Base-by-base conservation (phyloP, 2,113 vertebrate genomes). In the Thymallus thymallus region DNA sequence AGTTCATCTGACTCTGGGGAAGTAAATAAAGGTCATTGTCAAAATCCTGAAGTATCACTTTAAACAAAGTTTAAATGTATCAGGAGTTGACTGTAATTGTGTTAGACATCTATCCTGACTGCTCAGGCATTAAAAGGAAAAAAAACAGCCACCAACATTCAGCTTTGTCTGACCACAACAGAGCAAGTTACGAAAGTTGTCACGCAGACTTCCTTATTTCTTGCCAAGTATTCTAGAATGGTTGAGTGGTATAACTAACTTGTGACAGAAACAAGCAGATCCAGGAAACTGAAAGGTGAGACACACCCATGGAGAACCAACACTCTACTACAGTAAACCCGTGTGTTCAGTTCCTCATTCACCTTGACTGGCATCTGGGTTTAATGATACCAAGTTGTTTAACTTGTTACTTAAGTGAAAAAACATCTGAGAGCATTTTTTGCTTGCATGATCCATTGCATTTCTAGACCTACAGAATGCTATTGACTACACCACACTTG, bases 111-210 rank as follows among this genome's bases (percentile, higher is more conserved):
- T 6, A 56, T 60, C n/a, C n/a, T 60, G 56, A 22, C 3, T 4
- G 16, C 12, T 51, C 16, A 51, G 16, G 48, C 16, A 18, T 0
- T 48, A 58, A n/a, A 13, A 51, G 9, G 26, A 6, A 62, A 74
- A 88, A 84, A 72, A 90, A 80, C 86, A 89, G 90, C 89, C 90
- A 90, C 86, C 82, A 84, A 89, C 88, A 89, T 79, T 86, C 20
- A 82, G 73, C 48, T 16, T 51, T 51, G 12, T 51, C 48, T 51
- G 48, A 18, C 41, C 41, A 45, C 14, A 51, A 51, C 48, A 51
- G 48, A 0, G 48, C 3, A 51, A 14, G 4, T 51, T 60, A 60
- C 3, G 2, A 23, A 60, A 60, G 4, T 1, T 18, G 5, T 16
- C 12, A 51, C 16, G 26, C 80, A 3, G n/a, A 56, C 14, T 18